phyloP scores from a whole-genome alignment of 2,113 vertebrate species.

The Lycaon pictus region DNA sequence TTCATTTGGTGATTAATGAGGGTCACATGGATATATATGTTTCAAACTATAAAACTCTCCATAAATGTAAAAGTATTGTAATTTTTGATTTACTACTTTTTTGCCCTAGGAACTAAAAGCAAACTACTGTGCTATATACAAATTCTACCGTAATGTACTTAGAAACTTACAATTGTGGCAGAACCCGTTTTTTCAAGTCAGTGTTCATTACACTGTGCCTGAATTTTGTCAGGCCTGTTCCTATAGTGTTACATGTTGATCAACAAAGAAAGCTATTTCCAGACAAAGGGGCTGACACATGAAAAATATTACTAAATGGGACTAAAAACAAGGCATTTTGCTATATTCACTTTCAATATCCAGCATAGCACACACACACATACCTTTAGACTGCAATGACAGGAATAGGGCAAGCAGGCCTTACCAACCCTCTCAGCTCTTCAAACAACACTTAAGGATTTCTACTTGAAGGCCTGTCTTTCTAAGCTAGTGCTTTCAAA shows the following conservation, averaged over 20 bases:
- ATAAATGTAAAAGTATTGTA: background rate
- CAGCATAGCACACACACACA: background rate
- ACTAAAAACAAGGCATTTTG: constrained; percentile 40
- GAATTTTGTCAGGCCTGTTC: constrained; percentile 32
- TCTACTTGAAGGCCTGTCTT: constrained; percentile 71
- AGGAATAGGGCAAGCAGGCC: constrained; percentile 49
- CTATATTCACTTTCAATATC: background rate
- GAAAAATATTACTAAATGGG: constrained; percentile 56
- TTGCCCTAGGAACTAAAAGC: constrained; percentile 6
- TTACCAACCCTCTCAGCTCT: constrained; percentile 43
- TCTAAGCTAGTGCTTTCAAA: constrained; percentile 74
- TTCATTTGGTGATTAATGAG: background rate
- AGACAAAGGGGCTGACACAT: constrained; percentile 1
- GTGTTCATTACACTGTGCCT: constrained; percentile 6
- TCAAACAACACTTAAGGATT: constrained; percentile 65
- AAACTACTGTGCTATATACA: background rate
- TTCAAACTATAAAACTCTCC: background rate
- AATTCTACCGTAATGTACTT: constrained; percentile 25
- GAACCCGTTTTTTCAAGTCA: constrained; percentile 19
- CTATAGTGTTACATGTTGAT: background rate
- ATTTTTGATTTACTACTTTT: constrained; percentile 35
- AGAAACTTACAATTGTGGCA: background rate
- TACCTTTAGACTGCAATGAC: constrained; percentile 10
- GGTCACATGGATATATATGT: background rate
- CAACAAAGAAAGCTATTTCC: constrained; percentile 5